Base-by-base conservation (phyloP, 1,140 invertebrate genomes). In the Zeugodacus cucurbitae region DNA sequence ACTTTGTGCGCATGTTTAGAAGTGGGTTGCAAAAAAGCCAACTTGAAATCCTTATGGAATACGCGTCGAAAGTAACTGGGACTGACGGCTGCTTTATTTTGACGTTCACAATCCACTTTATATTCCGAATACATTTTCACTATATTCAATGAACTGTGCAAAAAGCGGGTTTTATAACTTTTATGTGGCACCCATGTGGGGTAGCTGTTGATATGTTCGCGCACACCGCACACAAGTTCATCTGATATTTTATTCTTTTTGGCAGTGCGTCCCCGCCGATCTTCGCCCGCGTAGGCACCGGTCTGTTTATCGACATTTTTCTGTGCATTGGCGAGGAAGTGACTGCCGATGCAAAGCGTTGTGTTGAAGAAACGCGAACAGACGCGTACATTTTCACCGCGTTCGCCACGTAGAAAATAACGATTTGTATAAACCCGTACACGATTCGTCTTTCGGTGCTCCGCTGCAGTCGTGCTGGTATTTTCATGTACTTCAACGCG, bases 111-210 rank as follows among this genome's bases (percentile, higher is more conserved):
- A 17, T 86, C 87, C 11, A 87, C 86, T 44, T 87, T 87, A 85
- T 89, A 89, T 8, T 89, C 88, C 0, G 22, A 29, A 58, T 87
- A 87, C 88, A 89, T 89, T 62, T 78, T 78, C n/a, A 87, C 41
- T 29, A 89, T 87, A 8, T 82, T 87, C 58, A 89, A 74, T 1
- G 88, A 87, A 32, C 87, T 74, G 41, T 89, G 88, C 26, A 89
- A 58, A 58, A 37, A 89, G 5, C 88, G 86, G 17, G 86, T 87
- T 85, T 89, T 89, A 32, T 48, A 44, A 44, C 59, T 85, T 59
- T 89, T 89, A n/a, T 67, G 74, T 11, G 88, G 88, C 58, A 86
- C 34, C 88, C 88, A 89, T 32, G 74, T 62, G 10, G 88, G 88
- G 70, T 89, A 89, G 32, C 86, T 82, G 20, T 67, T 86, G 29